phyloP scores from a whole-genome alignment of 2,113 vertebrate species.

The Tympanuchus pallidicinctus region DNA sequence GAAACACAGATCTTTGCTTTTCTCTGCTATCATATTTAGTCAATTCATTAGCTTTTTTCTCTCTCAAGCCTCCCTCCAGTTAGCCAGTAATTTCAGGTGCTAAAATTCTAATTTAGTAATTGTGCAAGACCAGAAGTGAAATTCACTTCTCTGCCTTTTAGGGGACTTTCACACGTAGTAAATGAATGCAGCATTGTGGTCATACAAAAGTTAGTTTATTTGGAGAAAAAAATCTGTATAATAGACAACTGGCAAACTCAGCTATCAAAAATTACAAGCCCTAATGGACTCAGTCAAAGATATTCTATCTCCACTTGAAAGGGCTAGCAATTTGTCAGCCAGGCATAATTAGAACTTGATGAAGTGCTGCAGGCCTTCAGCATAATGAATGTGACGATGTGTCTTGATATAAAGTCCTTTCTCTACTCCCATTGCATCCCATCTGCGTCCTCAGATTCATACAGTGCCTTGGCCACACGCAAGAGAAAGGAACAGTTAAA shows the following conservation, averaged over 20 bases:
- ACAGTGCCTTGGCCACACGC: background rate
- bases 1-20: background rate
- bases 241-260: conserved; percentile 24
- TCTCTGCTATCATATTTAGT: conserved; percentile 54
- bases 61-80: conserved; percentile 45
- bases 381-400: background rate
- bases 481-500: background rate
- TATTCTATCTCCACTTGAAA: conserved; percentile 27
- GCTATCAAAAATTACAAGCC: background rate
- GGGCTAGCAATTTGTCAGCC: conserved; percentile 15
- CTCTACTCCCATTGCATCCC: background rate
- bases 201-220: conserved; percentile 39
- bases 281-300: conserved; percentile 46
- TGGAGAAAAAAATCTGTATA: background rate
- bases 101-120: conserved; percentile 72
- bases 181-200: conserved; percentile 52
- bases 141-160: conserved; percentile 56
- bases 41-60: conserved; percentile 62
- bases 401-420: background rate
- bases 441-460: conserved; percentile 11
- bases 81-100: conserved; percentile 45
- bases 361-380: background rate
- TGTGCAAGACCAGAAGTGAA: conserved; percentile 33
- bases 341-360: conserved; percentile 32
- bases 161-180: conserved; percentile 38